Evolutionary conservation across 2,888 invertebrate species (phyloP).

Genomic region (Melitaea athalia): DNA sequence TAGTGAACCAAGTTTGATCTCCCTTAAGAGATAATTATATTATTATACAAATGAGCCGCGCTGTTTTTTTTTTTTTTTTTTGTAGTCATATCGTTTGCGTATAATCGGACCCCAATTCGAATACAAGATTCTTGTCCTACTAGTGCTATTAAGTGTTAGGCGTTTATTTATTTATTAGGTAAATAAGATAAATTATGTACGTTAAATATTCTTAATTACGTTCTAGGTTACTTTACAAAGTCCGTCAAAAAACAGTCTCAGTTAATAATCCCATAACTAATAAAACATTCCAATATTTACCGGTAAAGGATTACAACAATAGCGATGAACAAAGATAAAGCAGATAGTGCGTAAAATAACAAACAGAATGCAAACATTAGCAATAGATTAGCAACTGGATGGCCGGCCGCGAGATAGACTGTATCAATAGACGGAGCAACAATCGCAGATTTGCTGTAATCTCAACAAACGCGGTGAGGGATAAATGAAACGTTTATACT

Average conservation of each 20-base stretch:
- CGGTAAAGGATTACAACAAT: constrained; percentile 7
- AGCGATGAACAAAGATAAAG: constrained; percentile 34
- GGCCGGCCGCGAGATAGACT: constrained; percentile 42
- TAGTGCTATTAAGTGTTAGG: too few species aligned
- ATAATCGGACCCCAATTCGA: too few species aligned
- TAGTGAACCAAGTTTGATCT: too few species aligned
- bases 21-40: too few species aligned
- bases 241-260: not conserved
- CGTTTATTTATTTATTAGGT: too few species aligned
- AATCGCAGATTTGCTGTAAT: constrained; percentile 72
- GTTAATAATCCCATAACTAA: not conserved
- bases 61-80: too few species aligned
- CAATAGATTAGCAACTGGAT: constrained; percentile 56
- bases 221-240: not conserved
- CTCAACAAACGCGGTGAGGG: constrained; percentile 60
- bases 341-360: constrained; percentile 52
- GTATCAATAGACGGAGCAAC: constrained; percentile 62
- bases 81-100: too few species aligned
- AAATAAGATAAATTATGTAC: too few species aligned
- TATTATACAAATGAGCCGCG: too few species aligned
- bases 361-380: constrained; percentile 63
- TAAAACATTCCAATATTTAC: not conserved
- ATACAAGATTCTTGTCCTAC: too few species aligned
- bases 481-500: constrained; percentile 52
- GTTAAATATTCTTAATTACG: too few species aligned